Evolutionary conservation across 2,113 vertebrate genomes (phyloP).

Genomic region (Lynx canadensis): DNA sequence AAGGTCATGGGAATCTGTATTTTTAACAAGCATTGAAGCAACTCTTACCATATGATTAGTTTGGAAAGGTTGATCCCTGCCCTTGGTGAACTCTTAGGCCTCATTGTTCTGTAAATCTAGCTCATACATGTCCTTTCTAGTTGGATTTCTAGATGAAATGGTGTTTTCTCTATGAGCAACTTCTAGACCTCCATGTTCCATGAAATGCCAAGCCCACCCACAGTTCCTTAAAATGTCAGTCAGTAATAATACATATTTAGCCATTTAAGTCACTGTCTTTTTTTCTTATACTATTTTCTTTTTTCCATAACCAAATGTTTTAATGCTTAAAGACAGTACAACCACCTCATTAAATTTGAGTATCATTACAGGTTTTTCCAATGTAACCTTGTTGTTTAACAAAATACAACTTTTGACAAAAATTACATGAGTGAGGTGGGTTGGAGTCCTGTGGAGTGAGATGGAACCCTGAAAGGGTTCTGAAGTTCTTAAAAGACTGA

Average conservation of each 20-base stretch:
- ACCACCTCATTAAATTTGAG: slow-evolving; percentile 37
- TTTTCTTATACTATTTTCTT: slow-evolving; percentile 31
- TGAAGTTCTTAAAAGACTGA: slow-evolving; percentile 39
- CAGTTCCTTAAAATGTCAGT: neutral
- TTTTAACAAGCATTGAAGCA: neutral
- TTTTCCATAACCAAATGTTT: slow-evolving; percentile 44
- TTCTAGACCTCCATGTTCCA: neutral
- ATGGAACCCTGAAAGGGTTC: slow-evolving; percentile 37
- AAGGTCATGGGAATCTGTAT: neutral
- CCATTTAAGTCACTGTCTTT: slow-evolving; percentile 11
- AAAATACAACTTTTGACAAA: slow-evolving; percentile 58
- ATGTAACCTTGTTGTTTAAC: slow-evolving; percentile 48
- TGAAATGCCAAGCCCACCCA: slow-evolving; percentile 26
- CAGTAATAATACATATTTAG: slow-evolving; percentile 32
- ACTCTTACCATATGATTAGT: neutral
- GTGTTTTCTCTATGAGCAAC: neutral
- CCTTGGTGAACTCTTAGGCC: neutral
- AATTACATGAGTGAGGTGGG: neutral
- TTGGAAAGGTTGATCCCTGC: neutral
- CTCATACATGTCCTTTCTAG: neutral
- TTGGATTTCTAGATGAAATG: slow-evolving; percentile 4
- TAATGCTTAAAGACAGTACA: neutral
- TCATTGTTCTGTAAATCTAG: neutral
- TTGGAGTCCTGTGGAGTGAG: neutral
- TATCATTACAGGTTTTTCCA: slow-evolving; percentile 28